Base-by-base conservation (phyloP, 1,140 invertebrate genomes). In the Apocrypta bakeri region DNA sequence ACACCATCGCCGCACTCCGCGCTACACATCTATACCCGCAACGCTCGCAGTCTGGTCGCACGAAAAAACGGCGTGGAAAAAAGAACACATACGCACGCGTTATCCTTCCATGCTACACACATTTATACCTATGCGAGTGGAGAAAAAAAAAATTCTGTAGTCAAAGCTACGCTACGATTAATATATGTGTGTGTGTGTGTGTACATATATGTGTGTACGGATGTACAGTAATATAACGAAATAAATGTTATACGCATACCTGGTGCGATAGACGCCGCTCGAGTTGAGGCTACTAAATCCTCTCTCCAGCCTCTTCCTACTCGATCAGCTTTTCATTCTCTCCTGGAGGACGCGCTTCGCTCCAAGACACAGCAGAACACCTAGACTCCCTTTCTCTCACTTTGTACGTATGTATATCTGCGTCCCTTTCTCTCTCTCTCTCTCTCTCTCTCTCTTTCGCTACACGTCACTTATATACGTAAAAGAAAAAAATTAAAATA, bases 261-360 rank as follows among this genome's bases (percentile, higher is more conserved):
- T 56, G 48, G 48, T n/a, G 48, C n/a, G 33, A 37, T 37, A 21
- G 48, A 56, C 48, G 48, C 48, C 48, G 48, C 48, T 56, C 48
- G 48, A 21, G 2, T 9, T 37, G 33, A 37, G 33, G 48, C 21
- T 21, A n/a, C 17, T 56, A 21, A 56, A 56, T 56, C 48, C 48
- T 56, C 48, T 56, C 48, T 56, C 48, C 48, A 21, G 17, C 21
- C 48, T 56, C 48, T 21, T 56, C 48, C 48, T 56, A 21, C 48
- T 56, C 48, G 48, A 56, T 56, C 48, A 56, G 48, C 48, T 56
- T 56, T 56, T 56, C 48, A 56, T 56, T 56, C 48, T 56, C 48
- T 56, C 48, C 17, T n/a, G 48, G 48, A 56, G 48, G 48, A 56
- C 48, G 48, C 48, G 48, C 48, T 56, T 56, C 48, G 21, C 48